phyloP scores from a whole-genome alignment of 2,888 invertebrate genomes.

The Myopa tessellatipennis region DNA sequence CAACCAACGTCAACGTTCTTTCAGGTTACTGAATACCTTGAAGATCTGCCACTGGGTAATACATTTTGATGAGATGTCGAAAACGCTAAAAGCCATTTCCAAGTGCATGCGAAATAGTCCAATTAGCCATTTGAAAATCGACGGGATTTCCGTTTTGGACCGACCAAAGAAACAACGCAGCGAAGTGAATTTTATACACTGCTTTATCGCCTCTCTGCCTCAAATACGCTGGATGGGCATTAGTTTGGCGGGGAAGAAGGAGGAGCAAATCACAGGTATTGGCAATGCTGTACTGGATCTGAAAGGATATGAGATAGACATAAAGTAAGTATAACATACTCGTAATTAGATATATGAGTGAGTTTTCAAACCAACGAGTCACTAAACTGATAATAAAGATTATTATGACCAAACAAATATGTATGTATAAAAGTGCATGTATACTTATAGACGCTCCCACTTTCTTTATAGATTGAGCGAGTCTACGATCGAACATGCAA shows the following conservation, averaged over 20 bases:
- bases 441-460: slow-evolving; percentile 16
- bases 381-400: no score
- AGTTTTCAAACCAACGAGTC: no score
- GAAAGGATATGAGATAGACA: slow-evolving; percentile 60
- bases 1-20: slow-evolving; percentile 3
- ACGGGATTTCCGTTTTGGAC: slow-evolving; percentile 58
- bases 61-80: slow-evolving; percentile 57
- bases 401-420: no score
- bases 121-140: slow-evolving; percentile 59
- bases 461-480: slow-evolving; percentile 56
- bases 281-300: slow-evolving; percentile 58
- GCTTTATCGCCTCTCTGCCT: slow-evolving; percentile 55
- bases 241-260: slow-evolving; percentile 57
- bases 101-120: slow-evolving; percentile 58
- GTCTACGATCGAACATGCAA: slow-evolving; percentile 60
- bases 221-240: slow-evolving; percentile 59
- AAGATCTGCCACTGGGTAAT: slow-evolving; percentile 61
- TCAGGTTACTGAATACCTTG: slow-evolving; percentile 56
- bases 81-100: slow-evolving; percentile 56
- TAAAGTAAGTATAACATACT: slow-evolving; percentile 53
- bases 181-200: slow-evolving; percentile 57
- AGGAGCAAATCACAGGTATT: slow-evolving; percentile 58
- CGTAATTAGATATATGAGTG: no score
- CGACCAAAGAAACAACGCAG: slow-evolving; percentile 55
- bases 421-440: no score